Evolutionary conservation across 2,797 vertebrate genomes (phyloP).

Genomic region (Cossypha niveicapilla): DNA sequence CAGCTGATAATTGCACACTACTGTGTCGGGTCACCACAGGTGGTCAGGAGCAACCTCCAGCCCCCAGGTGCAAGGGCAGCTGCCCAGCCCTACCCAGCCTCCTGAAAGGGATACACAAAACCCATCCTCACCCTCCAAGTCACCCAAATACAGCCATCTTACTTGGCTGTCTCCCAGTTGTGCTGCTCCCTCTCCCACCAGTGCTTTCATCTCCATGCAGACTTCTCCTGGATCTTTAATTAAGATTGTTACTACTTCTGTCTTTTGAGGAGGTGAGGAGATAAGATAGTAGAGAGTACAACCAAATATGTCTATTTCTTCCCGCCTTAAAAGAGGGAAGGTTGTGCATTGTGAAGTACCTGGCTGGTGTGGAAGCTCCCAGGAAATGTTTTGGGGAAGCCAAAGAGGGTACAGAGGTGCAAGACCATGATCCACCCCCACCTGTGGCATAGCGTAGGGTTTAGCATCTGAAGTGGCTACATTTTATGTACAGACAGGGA

Average conservation of each 20-base stretch:
- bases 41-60: background rate
- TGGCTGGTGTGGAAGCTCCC: background rate
- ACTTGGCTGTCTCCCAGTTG: background rate
- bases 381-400: background rate
- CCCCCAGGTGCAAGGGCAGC: background rate
- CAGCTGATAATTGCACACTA: background rate
- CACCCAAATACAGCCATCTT: background rate
- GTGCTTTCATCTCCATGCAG: background rate
- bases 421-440: rapidly evolving
- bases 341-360: background rate
- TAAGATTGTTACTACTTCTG: background rate
- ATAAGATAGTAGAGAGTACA: background rate
- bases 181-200: background rate
- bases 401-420: background rate
- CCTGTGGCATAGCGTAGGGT: background rate
- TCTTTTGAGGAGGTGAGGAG: background rate
- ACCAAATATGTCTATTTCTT: background rate
- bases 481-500: background rate
- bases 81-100: background rate
- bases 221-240: background rate
- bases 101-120: background rate
- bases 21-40: background rate
- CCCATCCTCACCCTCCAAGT: background rate
- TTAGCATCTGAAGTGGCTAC: background rate
- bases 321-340: background rate